phyloP scores from a whole-genome alignment of 1,140 invertebrate species.

The Hestina assimilis region DNA sequence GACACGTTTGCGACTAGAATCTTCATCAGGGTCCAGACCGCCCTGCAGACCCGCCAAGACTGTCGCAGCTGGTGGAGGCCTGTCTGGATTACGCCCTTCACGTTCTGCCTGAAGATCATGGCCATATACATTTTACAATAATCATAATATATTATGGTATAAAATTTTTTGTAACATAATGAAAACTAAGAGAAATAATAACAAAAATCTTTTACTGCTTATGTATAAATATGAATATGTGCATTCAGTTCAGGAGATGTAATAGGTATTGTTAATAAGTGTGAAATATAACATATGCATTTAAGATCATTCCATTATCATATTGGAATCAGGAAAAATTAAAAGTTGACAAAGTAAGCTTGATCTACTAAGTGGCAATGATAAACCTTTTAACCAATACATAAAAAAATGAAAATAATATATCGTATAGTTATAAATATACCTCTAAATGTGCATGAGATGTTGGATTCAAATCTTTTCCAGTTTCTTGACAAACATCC shows the following conservation, averaged over 20 bases:
- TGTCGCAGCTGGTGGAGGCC: constrained; percentile 82
- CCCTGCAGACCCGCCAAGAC: constrained; percentile 84
- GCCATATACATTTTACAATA: neutral
- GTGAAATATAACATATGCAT: too few relatives aligned
- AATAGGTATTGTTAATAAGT: too few relatives aligned
- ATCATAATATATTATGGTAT: too few relatives aligned
- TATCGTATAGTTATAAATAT: neutral
- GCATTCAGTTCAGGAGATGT: too few relatives aligned
- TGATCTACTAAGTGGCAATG: neutral
- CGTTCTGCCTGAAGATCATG: constrained; percentile 80
- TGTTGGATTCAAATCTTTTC: constrained; percentile 95
- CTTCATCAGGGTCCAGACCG: constrained; percentile 87
- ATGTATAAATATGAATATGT: too few relatives aligned
- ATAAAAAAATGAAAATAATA: neutral
- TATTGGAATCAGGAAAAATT: neutral
- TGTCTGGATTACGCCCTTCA: constrained; percentile 90
- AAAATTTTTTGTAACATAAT: too few relatives aligned
- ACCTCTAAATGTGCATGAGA: constrained; percentile 80
- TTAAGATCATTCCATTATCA: too few relatives aligned
- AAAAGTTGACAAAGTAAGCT: neutral
- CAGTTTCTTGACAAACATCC: constrained; percentile 97
- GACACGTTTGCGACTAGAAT: constrained; percentile 87
- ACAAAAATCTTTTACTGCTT: too few relatives aligned
- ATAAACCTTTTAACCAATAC: neutral
- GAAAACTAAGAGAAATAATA: too few relatives aligned